Evolutionary conservation across 2,888 invertebrate genomes (phyloP).

Genomic region (Neria commutata): DNA sequence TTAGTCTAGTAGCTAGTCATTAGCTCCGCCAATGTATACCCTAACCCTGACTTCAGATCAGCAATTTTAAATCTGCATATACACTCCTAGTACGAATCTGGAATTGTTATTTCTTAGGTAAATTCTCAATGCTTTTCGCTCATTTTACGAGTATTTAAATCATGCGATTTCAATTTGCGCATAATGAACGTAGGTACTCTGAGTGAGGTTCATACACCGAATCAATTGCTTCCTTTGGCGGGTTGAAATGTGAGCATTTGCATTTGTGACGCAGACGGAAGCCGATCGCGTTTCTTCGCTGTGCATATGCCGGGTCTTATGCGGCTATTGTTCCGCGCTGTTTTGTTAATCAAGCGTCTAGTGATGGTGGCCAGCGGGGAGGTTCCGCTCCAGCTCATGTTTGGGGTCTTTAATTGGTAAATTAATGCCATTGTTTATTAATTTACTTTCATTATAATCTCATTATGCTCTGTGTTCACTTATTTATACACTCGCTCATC

Average conservation of each 20-base stretch:
- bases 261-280: constrained; percentile 39
- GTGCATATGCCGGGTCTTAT: constrained; percentile 11
- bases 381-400: constrained; percentile 4
- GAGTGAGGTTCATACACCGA: background rate
- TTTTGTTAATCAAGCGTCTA: constrained; percentile 49
- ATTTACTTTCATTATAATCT: constrained; percentile 53
- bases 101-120: no score
- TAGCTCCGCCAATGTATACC: no score
- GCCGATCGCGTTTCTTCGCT: constrained; percentile 35
- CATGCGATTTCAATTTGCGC: background rate
- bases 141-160: background rate
- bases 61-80: no score
- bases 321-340: constrained; percentile 48
- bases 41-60: no score
- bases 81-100: no score
- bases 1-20: no score
- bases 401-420: constrained; percentile 60
- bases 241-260: constrained; percentile 42
- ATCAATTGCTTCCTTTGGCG: background rate
- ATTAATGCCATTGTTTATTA: constrained; percentile 62
- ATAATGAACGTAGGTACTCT: no score
- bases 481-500: background rate
- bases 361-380: constrained; percentile 9
- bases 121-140: background rate
- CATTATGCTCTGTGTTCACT: constrained; percentile 33